Evolutionary conservation across 2,797 vertebrate species (phyloP), one percentile per base, ranked within the genome.

Genomic region (Paramormyrops hopkinsi): DNA sequence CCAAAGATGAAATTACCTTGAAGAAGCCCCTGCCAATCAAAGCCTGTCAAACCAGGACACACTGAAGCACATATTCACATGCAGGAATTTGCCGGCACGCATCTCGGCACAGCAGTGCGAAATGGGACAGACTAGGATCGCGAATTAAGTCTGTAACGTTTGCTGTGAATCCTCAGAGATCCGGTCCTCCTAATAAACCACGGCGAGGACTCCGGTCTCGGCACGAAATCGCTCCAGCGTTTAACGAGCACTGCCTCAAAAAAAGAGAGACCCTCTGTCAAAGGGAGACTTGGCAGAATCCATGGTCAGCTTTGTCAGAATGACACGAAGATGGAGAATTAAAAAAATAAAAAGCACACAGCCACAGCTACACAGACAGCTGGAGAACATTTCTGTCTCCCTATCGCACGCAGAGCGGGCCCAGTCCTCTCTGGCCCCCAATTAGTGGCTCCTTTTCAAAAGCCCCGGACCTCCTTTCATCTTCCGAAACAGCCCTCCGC

Each of bases 371-470:
- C 96, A 96, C 76, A 46, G 96, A 96, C 96, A 97, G 97, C 97
- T 97, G 96, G 93, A 94, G 93, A 91, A 92, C 3, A 56, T 69
- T 92, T 94, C 94, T 90, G 41, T 48, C 95, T 94, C 95, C 91
- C 93, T 93, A 91, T 93, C 92, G 90, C 91, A 92, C 89, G 94
- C 93, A 95, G 94, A 96, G 91, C 90, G 92, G 90, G 94, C 92
- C 91, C 91, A 90, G 93, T 93, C 94, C 93, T 95, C 94, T 92
- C 92, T 93, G 93, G 93, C 93, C 92, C 95, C 97, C 96, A 98
- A 98, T 98, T 98, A 98, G 96, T 94, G 94, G 93, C 92, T 94
- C 93, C 88, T 94, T 96, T 96, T 94, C 94, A 96, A 96, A 96
- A 96, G 95, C 88, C 65, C 90, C 92, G 90, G 90, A 41, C 88